These are phyloP conservation scores for Eristalinus sepulchralis DNA, from an alignment of 2,888 invertebrate species.

Conservation along the genomic window DNA sequence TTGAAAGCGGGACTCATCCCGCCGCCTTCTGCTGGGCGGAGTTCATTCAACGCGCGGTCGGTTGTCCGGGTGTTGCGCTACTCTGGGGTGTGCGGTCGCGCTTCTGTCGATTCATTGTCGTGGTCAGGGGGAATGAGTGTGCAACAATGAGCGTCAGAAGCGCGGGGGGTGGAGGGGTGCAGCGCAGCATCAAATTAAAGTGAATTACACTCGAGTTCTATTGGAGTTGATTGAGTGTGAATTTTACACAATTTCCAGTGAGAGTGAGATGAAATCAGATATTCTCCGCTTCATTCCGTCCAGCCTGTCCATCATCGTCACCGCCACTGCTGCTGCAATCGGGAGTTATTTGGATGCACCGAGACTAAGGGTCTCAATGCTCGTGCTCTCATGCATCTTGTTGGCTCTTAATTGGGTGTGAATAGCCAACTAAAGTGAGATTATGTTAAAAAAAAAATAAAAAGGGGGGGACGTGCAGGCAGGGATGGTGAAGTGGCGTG, in stretches of 20 bases:
- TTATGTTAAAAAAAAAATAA: conserved; percentile 18
- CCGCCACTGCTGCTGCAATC: neutral
- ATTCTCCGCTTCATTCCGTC: neutral
- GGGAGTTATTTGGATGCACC: conserved; percentile 50
- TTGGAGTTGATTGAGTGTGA: conserved; percentile 71
- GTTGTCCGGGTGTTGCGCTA: conserved; percentile 14
- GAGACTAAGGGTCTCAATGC: neutral
- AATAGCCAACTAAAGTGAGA: conserved; percentile 62
- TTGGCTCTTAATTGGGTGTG: conserved; percentile 69
- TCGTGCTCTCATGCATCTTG: conserved; percentile 46
- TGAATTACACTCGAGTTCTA: conserved; percentile 70
- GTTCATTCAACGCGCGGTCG: conserved; percentile 48
- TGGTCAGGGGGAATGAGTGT: conserved; percentile 68
- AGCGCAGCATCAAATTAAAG: conserved; percentile 63
- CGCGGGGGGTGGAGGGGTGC: neutral
- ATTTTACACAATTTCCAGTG: conserved; percentile 68
- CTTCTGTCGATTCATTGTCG: conserved; percentile 46
- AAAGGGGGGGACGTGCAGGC: neutral
- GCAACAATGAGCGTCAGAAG: conserved; percentile 48
- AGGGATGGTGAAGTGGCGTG: neutral
- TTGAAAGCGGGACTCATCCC: conserved; percentile 19
- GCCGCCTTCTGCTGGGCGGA: neutral
- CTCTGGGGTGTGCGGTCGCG: neutral
- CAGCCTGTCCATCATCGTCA: conserved; percentile 1
- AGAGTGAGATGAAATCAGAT: conserved; percentile 57